Percentiles rank a stretch among this genome's conserved stretches.
phyloP scores from a whole-genome alignment of 2,888 invertebrate genomes.

The Idaea dimidiata region DNA sequence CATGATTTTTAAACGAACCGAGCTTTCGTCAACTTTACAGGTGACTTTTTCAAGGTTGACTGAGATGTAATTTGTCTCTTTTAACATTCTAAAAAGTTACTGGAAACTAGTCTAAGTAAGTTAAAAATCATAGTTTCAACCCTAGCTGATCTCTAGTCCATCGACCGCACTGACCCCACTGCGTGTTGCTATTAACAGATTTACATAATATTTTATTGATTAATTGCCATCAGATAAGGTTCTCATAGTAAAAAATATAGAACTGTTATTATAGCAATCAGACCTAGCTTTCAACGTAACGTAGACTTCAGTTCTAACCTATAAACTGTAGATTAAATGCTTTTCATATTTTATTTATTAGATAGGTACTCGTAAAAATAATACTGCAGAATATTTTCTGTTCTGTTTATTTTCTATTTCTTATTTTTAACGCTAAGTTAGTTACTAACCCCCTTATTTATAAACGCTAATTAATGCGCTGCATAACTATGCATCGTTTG shows the following conservation, averaged over 20 bases:
- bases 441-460: too few species aligned
- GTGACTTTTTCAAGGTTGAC: too few species aligned
- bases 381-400: not conserved
- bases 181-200: constrained; percentile 33
- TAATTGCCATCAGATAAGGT: constrained; percentile 47
- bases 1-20: too few species aligned
- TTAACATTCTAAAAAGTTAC: too few species aligned
- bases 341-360: not conserved
- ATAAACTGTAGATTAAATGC: not conserved
- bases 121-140: constrained; percentile 13
- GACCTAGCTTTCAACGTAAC: constrained; percentile 11
- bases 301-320: not conserved
- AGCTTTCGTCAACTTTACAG: too few species aligned
- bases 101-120: too few species aligned
- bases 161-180: constrained; percentile 40
- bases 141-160: constrained; percentile 21
- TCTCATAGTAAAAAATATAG: constrained; percentile 37
- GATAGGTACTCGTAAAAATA: not conserved
- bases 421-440: too few species aligned
- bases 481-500: too few species aligned
- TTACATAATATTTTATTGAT: constrained; percentile 52
- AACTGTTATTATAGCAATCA: constrained; percentile 12
- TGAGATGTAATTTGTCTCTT: too few species aligned
- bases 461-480: too few species aligned
- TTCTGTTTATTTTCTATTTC: too few species aligned